Conservation (phyloP, 2,888 invertebrate genomes). For the Hyles lineata region DNA sequence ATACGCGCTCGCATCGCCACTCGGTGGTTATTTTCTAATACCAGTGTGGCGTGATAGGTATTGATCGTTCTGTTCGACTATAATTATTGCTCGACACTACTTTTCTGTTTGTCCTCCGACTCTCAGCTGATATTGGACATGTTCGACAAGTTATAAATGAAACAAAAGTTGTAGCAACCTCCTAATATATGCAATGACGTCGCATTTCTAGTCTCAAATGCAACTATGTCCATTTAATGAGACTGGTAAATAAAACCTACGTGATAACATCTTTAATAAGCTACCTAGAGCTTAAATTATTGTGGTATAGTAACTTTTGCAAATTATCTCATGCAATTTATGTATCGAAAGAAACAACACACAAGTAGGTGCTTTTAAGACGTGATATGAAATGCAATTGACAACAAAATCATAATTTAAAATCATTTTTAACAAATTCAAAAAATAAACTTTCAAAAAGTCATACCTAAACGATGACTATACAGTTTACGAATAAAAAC, state of each 20-base stretch:
- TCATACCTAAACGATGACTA: neutral
- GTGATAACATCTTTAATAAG: too few species aligned
- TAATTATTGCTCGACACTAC: conserved; percentile 6
- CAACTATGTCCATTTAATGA: neutral
- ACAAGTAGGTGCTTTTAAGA: too few species aligned
- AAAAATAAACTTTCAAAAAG: neutral
- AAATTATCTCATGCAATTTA: too few species aligned
- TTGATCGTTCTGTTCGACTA: neutral
- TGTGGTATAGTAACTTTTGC: too few species aligned
- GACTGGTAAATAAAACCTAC: neutral
- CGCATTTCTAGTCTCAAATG: neutral
- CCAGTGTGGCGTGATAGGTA: conserved; percentile 7
- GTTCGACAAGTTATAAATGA: neutral
- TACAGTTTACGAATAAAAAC: conserved; percentile 43
- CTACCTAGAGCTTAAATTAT: too few species aligned
- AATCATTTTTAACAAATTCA: neutral
- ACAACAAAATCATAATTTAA: neutral
- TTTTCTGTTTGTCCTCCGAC: neutral
- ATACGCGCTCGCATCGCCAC: conserved; percentile 37
- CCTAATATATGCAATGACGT: neutral
- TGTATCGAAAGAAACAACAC: too few species aligned
- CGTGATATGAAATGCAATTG: too few species aligned
- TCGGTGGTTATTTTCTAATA: conserved; percentile 37
- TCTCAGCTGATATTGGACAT: neutral
- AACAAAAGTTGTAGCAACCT: neutral